A percentile compares a stretch with the other conserved stretches of the same genome.
Evolutionary conservation across 1,140 invertebrate species (phyloP).

Genomic region (Drosophila albomicans): DNA sequence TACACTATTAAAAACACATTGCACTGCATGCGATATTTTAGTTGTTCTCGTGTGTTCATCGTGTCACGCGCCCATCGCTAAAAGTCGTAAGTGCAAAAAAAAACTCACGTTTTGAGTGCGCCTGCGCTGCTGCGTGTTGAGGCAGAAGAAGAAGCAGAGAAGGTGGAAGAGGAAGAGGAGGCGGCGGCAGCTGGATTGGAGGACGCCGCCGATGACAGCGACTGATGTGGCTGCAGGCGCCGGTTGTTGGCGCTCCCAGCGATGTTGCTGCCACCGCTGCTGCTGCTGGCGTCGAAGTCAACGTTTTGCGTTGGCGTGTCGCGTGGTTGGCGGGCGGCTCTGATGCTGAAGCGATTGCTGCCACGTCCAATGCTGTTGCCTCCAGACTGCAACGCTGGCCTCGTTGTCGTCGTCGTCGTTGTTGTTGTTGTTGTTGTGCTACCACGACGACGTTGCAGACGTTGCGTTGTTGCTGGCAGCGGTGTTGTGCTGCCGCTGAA

Average conservation of each 20-base stretch:
- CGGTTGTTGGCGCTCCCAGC: conserved; percentile 16
- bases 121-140: conserved; percentile 10
- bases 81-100: not conserved
- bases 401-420: conserved; percentile 15
- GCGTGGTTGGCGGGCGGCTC: conserved; percentile 58
- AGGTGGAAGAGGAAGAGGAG: not conserved
- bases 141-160: not conserved
- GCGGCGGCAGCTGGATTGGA: conserved; percentile 16
- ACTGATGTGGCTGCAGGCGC: conserved; percentile 37
- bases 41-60: not conserved
- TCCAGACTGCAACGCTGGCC: conserved; percentile 5
- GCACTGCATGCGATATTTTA: not conserved
- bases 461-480: conserved; percentile 29
- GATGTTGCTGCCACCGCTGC: conserved; percentile 12
- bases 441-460: conserved; percentile 42
- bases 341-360: conserved; percentile 50
- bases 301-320: conserved; percentile 48
- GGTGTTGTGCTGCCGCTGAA: conserved; percentile 35
- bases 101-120: conserved; percentile 77
- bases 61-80: not conserved
- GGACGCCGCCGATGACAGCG: conserved; percentile 23
- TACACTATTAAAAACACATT: no score
- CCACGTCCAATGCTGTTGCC: conserved; percentile 10
- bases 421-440: conserved; percentile 43
- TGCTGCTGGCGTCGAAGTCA: conserved; percentile 7